These are phyloP conservation scores for Takifugu flavidus DNA, from an alignment of 2,113 vertebrate species.

Conservation along the genomic window DNA sequence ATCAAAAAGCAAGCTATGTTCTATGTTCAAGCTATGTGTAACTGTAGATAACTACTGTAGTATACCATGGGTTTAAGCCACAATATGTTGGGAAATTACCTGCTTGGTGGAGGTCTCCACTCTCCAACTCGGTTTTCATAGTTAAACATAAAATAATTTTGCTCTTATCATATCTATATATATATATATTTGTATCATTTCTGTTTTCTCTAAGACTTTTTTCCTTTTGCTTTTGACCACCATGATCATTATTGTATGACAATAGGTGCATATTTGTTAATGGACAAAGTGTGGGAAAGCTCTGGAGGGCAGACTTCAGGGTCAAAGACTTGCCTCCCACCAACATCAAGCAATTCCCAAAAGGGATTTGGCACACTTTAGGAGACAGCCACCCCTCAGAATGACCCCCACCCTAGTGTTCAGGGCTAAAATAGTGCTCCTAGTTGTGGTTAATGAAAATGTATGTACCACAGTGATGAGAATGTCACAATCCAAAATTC, in stretches of 20 bases:
- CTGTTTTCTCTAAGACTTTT: too few species aligned
- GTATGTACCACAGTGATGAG: background rate
- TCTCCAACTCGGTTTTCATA: too few species aligned
- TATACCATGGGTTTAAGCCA: too few species aligned
- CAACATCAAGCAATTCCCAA: background rate
- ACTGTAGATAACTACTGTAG: too few species aligned
- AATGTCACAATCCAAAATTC: background rate
- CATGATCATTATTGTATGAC: too few species aligned
- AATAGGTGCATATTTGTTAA: background rate
- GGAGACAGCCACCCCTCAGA: slow-evolving; percentile 7
- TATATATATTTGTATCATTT: too few species aligned
- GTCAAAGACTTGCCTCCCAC: slow-evolving; percentile 10
- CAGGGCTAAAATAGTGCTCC: background rate
- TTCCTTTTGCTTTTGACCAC: too few species aligned
- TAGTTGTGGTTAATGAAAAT: background rate
- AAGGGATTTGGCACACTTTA: slow-evolving; percentile 31
- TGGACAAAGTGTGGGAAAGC: slow-evolving; percentile 7
- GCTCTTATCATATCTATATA: too few species aligned
- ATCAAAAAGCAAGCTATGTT: too few species aligned
- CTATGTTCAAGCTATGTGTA: too few species aligned
- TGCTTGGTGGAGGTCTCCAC: slow-evolving; percentile 40
- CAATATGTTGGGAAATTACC: too few species aligned
- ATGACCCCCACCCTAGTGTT: background rate
- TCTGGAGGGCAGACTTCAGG: background rate
- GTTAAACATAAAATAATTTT: background rate